Evolutionary conservation across 2,888 invertebrate genomes (phyloP).

Genomic region (Drosophila fulvimacula): DNA sequence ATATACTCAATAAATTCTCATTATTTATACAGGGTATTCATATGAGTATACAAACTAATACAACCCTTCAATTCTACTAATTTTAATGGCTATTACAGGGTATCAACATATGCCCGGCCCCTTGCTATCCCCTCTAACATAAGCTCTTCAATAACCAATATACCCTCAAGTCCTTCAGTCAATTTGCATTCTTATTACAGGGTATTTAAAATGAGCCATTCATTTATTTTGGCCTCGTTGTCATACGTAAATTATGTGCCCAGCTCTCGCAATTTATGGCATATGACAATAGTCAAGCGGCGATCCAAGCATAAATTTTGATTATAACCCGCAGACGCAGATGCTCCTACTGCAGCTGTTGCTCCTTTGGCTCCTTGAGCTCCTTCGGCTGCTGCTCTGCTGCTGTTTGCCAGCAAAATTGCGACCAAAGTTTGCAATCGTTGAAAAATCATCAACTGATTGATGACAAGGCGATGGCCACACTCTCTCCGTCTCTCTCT

Average conservation of each 20-base stretch:
- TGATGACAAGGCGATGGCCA: slow-evolving; percentile 58
- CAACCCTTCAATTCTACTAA: no score
- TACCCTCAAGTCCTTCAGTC: neutral
- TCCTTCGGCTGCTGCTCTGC: neutral
- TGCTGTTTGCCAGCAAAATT: slow-evolving; percentile 47
- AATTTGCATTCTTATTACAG: neutral
- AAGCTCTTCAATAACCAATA: neutral
- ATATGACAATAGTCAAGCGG: slow-evolving; percentile 64
- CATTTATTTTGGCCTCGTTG: slow-evolving; percentile 73
- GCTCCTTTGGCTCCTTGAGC: neutral
- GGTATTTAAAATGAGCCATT: slow-evolving; percentile 55
- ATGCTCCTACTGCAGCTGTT: slow-evolving; percentile 1
- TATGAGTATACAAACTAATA: no score
- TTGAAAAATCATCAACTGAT: slow-evolving; percentile 71
- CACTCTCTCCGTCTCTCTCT: neutral
- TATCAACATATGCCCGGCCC: neutral
- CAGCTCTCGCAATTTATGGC: slow-evolving; percentile 64
- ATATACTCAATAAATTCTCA: no score
- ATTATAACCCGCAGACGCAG: slow-evolving; percentile 53
- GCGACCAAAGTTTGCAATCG: slow-evolving; percentile 50
- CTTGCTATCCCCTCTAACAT: neutral
- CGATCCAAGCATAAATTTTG: slow-evolving; percentile 73
- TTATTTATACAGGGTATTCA: no score
- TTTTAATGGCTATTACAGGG: neutral
- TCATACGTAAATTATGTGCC: slow-evolving; percentile 72